phyloP scores from a whole-genome alignment of 2,113 vertebrate species.

The Vombatus ursinus region DNA sequence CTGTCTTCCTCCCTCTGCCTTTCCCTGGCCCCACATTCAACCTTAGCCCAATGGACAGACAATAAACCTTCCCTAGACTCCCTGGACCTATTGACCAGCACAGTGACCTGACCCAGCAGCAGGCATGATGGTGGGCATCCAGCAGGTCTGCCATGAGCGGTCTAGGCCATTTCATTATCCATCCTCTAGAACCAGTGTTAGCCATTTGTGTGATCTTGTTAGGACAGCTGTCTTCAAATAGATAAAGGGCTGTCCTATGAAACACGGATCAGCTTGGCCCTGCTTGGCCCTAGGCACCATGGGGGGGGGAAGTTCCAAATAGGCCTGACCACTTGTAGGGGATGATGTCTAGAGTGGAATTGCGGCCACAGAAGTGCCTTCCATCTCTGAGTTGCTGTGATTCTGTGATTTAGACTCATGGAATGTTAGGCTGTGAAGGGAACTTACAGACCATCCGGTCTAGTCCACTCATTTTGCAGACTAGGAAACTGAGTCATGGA shows the following conservation, averaged over 20 bases:
- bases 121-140: background rate
- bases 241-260: background rate
- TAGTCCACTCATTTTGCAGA: background rate
- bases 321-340: background rate
- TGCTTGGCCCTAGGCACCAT: background rate
- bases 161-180: background rate
- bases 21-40: background rate
- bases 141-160: background rate
- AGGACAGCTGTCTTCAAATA: background rate
- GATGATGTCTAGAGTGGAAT: background rate
- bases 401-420: background rate
- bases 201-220: background rate
- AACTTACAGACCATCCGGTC: background rate
- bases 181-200: background rate
- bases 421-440: background rate
- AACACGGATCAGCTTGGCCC: background rate
- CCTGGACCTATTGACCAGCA: background rate
- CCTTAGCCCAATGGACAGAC: background rate
- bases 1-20: background rate
- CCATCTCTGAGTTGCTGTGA: background rate
- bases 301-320: background rate
- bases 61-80: background rate
- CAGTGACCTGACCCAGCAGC: background rate
- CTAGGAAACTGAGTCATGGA: background rate
- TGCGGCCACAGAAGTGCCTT: background rate